Conservation (phyloP, 2,888 invertebrate genomes). For the Drosophila siamana region DNA sequence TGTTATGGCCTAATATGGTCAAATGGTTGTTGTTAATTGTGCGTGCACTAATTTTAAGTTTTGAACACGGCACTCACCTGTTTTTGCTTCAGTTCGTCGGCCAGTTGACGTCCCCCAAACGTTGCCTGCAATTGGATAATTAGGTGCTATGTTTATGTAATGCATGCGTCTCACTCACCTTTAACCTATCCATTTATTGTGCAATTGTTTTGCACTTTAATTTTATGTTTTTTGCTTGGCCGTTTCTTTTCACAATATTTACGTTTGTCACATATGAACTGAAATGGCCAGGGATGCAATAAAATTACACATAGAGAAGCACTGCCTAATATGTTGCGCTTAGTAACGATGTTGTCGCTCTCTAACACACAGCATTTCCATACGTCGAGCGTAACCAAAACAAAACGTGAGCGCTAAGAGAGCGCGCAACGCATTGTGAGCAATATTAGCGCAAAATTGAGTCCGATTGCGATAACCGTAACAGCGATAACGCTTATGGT, state of each 20-base stretch:
- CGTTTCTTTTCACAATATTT: slow-evolving; percentile 43
- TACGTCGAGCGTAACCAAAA: slow-evolving; percentile 19
- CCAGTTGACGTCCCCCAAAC: slow-evolving; percentile 57
- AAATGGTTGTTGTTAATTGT: background rate
- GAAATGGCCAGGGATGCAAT: slow-evolving; percentile 37
- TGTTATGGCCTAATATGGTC: slow-evolving; percentile 68
- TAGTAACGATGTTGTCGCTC: slow-evolving; percentile 11
- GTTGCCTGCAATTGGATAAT: slow-evolving; percentile 30
- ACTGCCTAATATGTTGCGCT: too few relatives aligned
- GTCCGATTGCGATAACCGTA: slow-evolving; percentile 12
- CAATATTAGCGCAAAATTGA: slow-evolving; percentile 5
- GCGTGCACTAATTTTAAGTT: slow-evolving; percentile 23
- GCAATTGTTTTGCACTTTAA: slow-evolving; percentile 11
- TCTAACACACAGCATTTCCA: slow-evolving; percentile 14
- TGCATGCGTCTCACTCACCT: slow-evolving; percentile 22
- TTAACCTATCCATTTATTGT: slow-evolving; percentile 49
- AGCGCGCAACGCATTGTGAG: slow-evolving; percentile 28
- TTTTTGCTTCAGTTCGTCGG: slow-evolving; percentile 82
- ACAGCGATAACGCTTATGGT: background rate
- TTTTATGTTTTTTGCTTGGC: slow-evolving; percentile 23
- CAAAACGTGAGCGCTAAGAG: slow-evolving; percentile 30
- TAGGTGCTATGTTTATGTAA: background rate
- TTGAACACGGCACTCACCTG: slow-evolving; percentile 66
- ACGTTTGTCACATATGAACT: slow-evolving; percentile 36
- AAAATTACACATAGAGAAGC: background rate